A percentile compares a stretch with the other conserved stretches of the same genome.
phyloP scores from a whole-genome alignment of 2,113 vertebrate species.

The Grus americana region DNA sequence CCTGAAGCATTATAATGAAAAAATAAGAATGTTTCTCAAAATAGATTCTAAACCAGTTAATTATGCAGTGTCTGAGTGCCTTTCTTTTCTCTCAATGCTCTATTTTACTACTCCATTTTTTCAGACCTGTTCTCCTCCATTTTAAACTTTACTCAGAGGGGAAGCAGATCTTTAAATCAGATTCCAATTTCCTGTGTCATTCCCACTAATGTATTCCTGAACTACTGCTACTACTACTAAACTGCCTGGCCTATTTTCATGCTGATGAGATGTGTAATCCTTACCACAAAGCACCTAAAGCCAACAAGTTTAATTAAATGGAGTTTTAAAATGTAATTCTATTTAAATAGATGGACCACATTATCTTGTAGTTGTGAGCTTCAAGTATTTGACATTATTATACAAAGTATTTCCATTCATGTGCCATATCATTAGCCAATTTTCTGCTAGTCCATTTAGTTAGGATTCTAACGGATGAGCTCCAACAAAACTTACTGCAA shows the following conservation, averaged over 20 bases:
- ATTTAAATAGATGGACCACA: background rate
- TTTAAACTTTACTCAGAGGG: background rate
- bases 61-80: background rate
- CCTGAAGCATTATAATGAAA: background rate
- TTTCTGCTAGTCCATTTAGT: background rate
- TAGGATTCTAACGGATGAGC: background rate
- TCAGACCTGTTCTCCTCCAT: background rate
- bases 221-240: background rate
- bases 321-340: background rate
- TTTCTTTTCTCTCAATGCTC: background rate
- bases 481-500: background rate
- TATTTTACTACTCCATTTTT: background rate
- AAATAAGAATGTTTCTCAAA: no score
- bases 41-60: no score
- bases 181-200: background rate
- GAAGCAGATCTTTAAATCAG: background rate
- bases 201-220: background rate
- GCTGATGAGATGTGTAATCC: background rate
- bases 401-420: background rate
- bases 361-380: background rate
- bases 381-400: background rate
- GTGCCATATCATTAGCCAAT: background rate
- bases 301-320: background rate
- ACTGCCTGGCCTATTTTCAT: background rate
- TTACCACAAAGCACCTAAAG: background rate